phyloP scores from a whole-genome alignment of 2,888 invertebrate species.

The Pterobdella sp. region DNA sequence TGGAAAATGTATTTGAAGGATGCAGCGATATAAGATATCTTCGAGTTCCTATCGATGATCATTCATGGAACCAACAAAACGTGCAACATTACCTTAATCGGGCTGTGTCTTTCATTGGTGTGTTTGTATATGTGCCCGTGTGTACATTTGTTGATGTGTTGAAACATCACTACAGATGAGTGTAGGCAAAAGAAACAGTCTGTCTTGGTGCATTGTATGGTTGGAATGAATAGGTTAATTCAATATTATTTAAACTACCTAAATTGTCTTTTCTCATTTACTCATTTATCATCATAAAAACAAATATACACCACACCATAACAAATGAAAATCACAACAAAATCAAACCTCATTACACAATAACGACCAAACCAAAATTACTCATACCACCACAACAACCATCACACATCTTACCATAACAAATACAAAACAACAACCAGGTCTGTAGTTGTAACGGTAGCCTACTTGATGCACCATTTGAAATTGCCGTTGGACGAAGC shows the following conservation, averaged over 20 bases:
- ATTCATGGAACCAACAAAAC: neutral
- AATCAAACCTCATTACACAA: neutral
- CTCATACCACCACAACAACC: neutral
- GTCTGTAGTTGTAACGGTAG: neutral
- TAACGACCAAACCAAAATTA: neutral
- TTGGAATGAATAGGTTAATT: neutral
- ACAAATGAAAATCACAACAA: no score
- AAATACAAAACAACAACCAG: no score
- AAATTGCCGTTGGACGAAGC: neutral
- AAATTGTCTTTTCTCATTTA: neutral
- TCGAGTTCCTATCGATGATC: neutral
- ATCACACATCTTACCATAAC: no score
- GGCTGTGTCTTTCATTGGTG: neutral
- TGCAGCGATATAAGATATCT: neutral
- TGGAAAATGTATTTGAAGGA: neutral
- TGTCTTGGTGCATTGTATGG: conserved; percentile 10
- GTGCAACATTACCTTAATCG: neutral
- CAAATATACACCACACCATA: no score
- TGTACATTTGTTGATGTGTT: neutral
- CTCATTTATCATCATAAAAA: neutral
- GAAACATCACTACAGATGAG: neutral
- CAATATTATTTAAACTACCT: neutral
- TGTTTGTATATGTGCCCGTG: conserved; percentile 1
- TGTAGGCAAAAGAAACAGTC: neutral
- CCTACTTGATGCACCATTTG: conserved; percentile 3